Conservation (phyloP, 2,888 invertebrate species). For the Lottia gigantea region DNA sequence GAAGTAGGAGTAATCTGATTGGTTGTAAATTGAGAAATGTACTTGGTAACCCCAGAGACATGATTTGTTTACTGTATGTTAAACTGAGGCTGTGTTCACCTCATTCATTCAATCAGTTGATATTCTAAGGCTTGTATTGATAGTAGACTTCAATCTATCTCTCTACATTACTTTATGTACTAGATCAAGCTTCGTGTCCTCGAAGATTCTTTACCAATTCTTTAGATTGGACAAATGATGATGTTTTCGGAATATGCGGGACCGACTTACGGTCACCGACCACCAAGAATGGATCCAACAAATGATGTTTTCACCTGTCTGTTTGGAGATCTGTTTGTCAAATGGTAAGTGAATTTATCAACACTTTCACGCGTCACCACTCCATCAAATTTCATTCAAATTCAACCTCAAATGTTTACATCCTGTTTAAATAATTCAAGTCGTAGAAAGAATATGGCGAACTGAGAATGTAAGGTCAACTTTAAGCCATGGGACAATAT, state of each 20-base stretch:
- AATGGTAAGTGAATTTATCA: constrained; percentile 49
- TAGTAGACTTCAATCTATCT: not conserved
- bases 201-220: not conserved
- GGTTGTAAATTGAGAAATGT: constrained; percentile 43
- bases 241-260: constrained; percentile 51
- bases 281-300: constrained; percentile 54
- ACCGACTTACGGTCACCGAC: constrained; percentile 32
- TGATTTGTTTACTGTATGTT: constrained; percentile 38
- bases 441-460: too few species aligned
- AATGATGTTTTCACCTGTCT: constrained; percentile 61
- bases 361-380: not conserved
- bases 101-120: not conserved
- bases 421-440: constrained; percentile 3
- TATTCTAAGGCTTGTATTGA: constrained; percentile 8
- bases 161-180: constrained; percentile 3
- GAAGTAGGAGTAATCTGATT: constrained; percentile 35
- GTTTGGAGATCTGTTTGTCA: constrained; percentile 60
- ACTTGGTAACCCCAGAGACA: constrained; percentile 54
- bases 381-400: not conserved
- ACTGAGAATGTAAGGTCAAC: too few species aligned
- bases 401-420: not conserved
- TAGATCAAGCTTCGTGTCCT: too few species aligned
- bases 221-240: constrained; percentile 24
- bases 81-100: constrained; percentile 13
- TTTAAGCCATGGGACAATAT: too few species aligned